Evolutionary conservation across 2,113 vertebrate genomes (phyloP).

Genomic region (Azemiops feae): DNA sequence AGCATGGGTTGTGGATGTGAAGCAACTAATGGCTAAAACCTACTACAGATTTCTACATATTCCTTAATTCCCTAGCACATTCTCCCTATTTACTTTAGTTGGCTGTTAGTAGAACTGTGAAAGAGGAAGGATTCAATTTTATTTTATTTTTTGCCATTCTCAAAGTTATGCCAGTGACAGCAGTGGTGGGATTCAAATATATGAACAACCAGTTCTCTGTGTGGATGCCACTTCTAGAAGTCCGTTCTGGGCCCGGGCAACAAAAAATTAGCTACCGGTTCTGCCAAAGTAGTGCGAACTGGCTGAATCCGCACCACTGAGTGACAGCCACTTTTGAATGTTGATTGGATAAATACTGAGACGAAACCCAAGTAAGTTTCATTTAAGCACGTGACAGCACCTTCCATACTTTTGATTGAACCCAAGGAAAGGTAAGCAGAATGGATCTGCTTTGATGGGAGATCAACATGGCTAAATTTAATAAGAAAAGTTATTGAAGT

Average conservation of each 20-base stretch:
- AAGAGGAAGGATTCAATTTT: background rate
- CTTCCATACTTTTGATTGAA: too few relatives aligned
- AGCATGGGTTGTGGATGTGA: background rate
- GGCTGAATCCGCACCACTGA: too few relatives aligned
- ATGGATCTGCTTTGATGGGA: too few relatives aligned
- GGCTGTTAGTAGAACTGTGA: background rate
- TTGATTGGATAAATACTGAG: background rate
- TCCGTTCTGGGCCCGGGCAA: too few relatives aligned
- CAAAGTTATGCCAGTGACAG: background rate
- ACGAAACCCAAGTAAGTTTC: background rate
- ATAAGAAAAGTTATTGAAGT: background rate
- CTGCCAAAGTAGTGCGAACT: too few relatives aligned
- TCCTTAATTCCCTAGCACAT: background rate
- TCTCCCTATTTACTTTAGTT: background rate
- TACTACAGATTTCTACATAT: background rate
- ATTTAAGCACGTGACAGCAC: background rate
- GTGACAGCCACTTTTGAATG: too few relatives aligned
- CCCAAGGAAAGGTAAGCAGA: too few relatives aligned
- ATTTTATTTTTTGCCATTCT: background rate
- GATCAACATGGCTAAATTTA: too few relatives aligned
- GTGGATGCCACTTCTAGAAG: too few relatives aligned
- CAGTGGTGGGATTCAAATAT: too few relatives aligned
- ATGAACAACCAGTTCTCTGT: too few relatives aligned
- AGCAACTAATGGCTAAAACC: background rate
- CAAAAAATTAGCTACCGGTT: too few relatives aligned